A percentile compares a stretch with the other conserved stretches of the same genome.
phyloP scores from a whole-genome alignment of 2,888 invertebrate species.

The Cotesia congregata region DNA sequence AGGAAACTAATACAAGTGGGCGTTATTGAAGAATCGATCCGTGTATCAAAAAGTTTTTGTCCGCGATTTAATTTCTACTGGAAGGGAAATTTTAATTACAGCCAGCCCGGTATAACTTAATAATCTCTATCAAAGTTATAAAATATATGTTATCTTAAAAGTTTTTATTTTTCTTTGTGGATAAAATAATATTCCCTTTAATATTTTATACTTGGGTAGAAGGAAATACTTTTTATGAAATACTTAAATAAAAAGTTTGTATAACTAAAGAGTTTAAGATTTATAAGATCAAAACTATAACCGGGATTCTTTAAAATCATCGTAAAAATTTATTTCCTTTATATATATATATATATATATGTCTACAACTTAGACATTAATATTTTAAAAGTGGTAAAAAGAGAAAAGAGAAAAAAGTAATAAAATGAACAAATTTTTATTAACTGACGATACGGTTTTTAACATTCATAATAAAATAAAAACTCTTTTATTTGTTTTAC shows the following conservation, averaged over 20 bases:
- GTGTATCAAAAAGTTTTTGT: too few relatives aligned
- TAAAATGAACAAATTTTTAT: slow-evolving; percentile 15
- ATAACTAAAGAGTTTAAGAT: background rate
- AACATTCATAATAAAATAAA: background rate
- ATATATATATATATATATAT: background rate
- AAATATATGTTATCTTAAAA: too few relatives aligned
- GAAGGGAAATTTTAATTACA: too few relatives aligned
- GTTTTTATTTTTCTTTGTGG: too few relatives aligned
- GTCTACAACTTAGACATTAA: background rate
- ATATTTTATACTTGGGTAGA: too few relatives aligned
- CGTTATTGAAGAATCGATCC: background rate
- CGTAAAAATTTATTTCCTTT: background rate
- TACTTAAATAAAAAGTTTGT: background rate
- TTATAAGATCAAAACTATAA: background rate
- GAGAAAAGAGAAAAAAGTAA: background rate
- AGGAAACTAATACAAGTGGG: background rate
- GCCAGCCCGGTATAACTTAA: too few relatives aligned
- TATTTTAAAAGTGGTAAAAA: background rate
- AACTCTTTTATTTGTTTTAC: background rate
- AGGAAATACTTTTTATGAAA: background rate
- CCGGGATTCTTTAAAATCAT: background rate
- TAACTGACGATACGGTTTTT: background rate
- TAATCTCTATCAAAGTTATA: too few relatives aligned
- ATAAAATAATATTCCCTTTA: too few relatives aligned
- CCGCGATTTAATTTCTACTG: too few relatives aligned